Percentiles rank a stretch among this genome's conserved stretches.
Evolutionary conservation across 1,140 invertebrate species (phyloP).

Genomic region (Scaptomyza pallida): DNA sequence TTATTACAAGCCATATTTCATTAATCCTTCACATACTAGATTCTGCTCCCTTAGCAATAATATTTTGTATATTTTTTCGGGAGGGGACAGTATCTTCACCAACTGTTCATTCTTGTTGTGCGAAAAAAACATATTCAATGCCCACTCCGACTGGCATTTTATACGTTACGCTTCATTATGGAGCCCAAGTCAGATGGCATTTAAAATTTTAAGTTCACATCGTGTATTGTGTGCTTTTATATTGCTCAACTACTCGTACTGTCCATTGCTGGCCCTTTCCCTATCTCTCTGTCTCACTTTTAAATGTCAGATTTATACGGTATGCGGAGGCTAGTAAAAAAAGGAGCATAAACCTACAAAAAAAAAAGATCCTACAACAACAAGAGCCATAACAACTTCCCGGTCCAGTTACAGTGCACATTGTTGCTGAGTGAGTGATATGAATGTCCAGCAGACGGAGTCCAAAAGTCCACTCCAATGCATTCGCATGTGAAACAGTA

Average conservation of each 20-base stretch:
- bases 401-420: slow-evolving; percentile 23
- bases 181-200: slow-evolving; percentile 18
- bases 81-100: too few relatives aligned
- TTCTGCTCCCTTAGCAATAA: too few relatives aligned
- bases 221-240: slow-evolving; percentile 3
- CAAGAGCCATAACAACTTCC: slow-evolving; percentile 38
- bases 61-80: too few relatives aligned
- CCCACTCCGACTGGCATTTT: background rate
- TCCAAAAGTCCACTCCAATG: slow-evolving; percentile 16
- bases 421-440: slow-evolving; percentile 40
- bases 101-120: background rate
- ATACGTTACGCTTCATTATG: slow-evolving; percentile 6
- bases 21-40: too few relatives aligned
- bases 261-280: background rate
- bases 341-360: slow-evolving; percentile 20
- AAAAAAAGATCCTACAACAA: slow-evolving; percentile 10
- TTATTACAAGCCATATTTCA: too few relatives aligned
- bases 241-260: background rate
- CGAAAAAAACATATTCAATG: slow-evolving; percentile 7
- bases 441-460: slow-evolving; percentile 13
- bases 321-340: slow-evolving; percentile 43
- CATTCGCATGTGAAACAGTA: slow-evolving; percentile 22
- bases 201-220: slow-evolving; percentile 35
- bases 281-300: slow-evolving; percentile 5
- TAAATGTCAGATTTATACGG: slow-evolving; percentile 66